Evolutionary conservation across 2,888 invertebrate species (phyloP).

Genomic region (Scaptomyza polygonia): DNA sequence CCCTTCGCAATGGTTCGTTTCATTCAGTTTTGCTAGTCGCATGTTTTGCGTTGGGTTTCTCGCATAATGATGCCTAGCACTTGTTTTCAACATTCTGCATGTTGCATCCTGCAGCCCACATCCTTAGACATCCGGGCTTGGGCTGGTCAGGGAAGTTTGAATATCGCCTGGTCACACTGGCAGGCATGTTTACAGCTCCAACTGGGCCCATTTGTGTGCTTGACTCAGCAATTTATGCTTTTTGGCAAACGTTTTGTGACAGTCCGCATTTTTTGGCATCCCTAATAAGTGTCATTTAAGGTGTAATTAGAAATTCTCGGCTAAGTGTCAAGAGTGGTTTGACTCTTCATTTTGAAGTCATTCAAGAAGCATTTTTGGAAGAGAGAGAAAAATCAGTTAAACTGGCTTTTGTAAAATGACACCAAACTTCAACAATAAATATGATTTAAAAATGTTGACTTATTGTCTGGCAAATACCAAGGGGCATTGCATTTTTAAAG

Average conservation of each 20-base stretch:
- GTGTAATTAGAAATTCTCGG: constrained; percentile 52
- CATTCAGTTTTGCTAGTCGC: constrained; percentile 49
- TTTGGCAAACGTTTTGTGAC: constrained; percentile 31
- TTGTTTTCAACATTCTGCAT: constrained; percentile 44
- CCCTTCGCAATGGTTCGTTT: constrained; percentile 5
- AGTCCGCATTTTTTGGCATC: constrained; percentile 33
- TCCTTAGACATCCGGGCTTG: constrained; percentile 3
- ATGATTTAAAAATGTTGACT: constrained; percentile 27
- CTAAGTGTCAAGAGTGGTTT: constrained; percentile 18
- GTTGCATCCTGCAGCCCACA: constrained; percentile 9
- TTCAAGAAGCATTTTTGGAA: neutral
- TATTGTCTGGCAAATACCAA: constrained; percentile 43
- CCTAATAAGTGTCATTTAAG: constrained; percentile 59
- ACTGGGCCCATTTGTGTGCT: constrained; percentile 17
- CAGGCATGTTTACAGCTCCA: constrained; percentile 27
- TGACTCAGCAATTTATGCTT: constrained; percentile 50
- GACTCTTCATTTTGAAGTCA: neutral
- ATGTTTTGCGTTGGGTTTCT: constrained; percentile 53
- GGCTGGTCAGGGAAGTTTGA: constrained; percentile 40
- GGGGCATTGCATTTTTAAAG: constrained; percentile 59
- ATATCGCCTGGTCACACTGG: constrained; percentile 62
- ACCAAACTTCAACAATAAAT: constrained; percentile 14
- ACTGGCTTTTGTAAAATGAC: constrained; percentile 7
- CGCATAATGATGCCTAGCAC: constrained; percentile 71
- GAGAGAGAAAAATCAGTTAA: too few relatives aligned